Conservation (phyloP, 2,888 invertebrate genomes). For the Entomobrya multifasciata region DNA sequence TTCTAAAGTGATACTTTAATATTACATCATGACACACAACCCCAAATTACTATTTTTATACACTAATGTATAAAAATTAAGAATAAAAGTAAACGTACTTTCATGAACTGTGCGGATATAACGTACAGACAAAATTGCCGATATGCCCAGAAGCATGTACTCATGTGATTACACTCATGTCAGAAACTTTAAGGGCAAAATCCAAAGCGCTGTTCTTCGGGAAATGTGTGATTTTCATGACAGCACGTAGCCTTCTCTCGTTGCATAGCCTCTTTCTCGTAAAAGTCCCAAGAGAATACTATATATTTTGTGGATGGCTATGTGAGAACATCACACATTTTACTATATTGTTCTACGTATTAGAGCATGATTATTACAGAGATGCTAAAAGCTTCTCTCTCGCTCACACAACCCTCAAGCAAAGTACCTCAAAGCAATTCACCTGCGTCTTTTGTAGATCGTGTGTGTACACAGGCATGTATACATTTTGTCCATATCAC, state of each 20-base stretch:
- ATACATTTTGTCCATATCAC: neutral
- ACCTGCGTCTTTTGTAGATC: constrained; percentile 59
- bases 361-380: constrained; percentile 56
- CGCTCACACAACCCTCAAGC: constrained; percentile 39
- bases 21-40: no score
- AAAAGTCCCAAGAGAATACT: constrained; percentile 60
- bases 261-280: constrained; percentile 45
- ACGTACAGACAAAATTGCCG: neutral
- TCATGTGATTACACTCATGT: neutral
- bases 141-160: neutral
- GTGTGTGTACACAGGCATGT: constrained; percentile 6
- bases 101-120: neutral
- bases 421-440: constrained; percentile 72
- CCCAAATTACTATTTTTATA: constrained; percentile 1
- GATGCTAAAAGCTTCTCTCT: constrained; percentile 64
- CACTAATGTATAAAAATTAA: neutral
- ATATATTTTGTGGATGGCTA: neutral
- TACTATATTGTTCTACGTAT: neutral
- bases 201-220: neutral
- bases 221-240: constrained; percentile 56
- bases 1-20: no score
- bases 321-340: constrained; percentile 9
- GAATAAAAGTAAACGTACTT: neutral
- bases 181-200: neutral
- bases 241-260: constrained; percentile 52